Base-by-base conservation (phyloP, 2,113 vertebrate genomes). In the Sterrhoptilus dennistouni region DNA sequence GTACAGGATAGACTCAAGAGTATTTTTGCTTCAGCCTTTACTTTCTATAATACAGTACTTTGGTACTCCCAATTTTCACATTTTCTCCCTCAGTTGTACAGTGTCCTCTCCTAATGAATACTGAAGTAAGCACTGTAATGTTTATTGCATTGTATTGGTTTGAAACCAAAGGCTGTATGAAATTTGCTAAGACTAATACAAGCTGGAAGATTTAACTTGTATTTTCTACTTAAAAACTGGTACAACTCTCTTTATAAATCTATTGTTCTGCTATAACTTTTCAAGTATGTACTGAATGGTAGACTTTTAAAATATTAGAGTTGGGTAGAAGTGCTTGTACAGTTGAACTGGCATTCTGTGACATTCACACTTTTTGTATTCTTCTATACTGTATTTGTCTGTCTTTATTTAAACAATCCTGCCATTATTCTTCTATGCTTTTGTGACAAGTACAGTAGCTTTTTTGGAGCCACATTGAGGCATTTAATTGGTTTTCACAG, bases 1-100 rank as follows among this genome's bases (percentile, higher is more conserved):
- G 95, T 97, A 97, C 91, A 97, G 94, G 90, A 87, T 97, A 95
- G 95, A 97, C 91, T 31, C 84, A 93, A 97, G 97, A 97, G 89
- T 98, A 98, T 98, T 98, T 98, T 98, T 98, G 96, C 97, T 97
- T 97, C 96, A 87, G 31, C 47, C 15, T 95, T 97, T 97, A 52
- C 96, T 97, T 97, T 95, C 80, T 98, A 93, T 89, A 63, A 70
- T 49, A 89, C 53, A 47, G 63, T 77, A 89, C 97, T 97, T 97
- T 97, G 95, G 87, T 93, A 97, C 88, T 96, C 91, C 88, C 2
- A 2, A 21, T 95, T 95, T 88, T 87, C 76, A 83, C 33, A 9
- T 68, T 79, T 94, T 90, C 78, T 94, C 83, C 75, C 56, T 61
- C 47, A 78, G 54, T 71, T 89, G 86, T 96, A 89, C 88, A 96